phyloP scores from a whole-genome alignment of 2,113 vertebrate species.

The Abramis brama region DNA sequence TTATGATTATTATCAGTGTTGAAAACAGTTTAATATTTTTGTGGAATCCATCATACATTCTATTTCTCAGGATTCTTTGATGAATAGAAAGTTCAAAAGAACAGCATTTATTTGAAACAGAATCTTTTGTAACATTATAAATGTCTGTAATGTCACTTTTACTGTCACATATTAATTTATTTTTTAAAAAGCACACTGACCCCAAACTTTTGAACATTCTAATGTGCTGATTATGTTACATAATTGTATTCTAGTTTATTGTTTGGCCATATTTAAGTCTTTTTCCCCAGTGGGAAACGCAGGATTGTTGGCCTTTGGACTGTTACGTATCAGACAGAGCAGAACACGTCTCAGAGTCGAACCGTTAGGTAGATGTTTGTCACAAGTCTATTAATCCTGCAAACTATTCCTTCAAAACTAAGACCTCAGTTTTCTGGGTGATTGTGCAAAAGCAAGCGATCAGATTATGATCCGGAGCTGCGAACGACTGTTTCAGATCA shows the following conservation, averaged over 20 bases:
- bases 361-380: background rate
- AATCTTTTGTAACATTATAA: too few species aligned
- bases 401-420: slow-evolving; percentile 18
- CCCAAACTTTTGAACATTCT: background rate
- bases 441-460: background rate
- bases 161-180: background rate
- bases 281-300: background rate
- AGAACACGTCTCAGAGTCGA: too few species aligned
- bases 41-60: background rate
- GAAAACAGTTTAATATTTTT: too few species aligned
- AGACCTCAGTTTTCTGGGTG: slow-evolving; percentile 1
- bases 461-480: background rate
- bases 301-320: background rate
- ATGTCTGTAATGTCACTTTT: too few species aligned
- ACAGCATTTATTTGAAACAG: too few species aligned
- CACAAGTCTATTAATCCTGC: slow-evolving; percentile 12
- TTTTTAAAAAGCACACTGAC: background rate
- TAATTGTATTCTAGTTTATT: too few species aligned
- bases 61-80: background rate
- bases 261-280: too few species aligned
- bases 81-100: background rate
- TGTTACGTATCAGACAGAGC: too few species aligned
- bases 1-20: too few species aligned
- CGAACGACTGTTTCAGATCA: background rate
- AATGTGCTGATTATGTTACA: too few species aligned